Percentiles rank a stretch among this genome's conserved stretches.
phyloP scores from a whole-genome alignment of 2,797 vertebrate species.

The Staurois parvus region DNA sequence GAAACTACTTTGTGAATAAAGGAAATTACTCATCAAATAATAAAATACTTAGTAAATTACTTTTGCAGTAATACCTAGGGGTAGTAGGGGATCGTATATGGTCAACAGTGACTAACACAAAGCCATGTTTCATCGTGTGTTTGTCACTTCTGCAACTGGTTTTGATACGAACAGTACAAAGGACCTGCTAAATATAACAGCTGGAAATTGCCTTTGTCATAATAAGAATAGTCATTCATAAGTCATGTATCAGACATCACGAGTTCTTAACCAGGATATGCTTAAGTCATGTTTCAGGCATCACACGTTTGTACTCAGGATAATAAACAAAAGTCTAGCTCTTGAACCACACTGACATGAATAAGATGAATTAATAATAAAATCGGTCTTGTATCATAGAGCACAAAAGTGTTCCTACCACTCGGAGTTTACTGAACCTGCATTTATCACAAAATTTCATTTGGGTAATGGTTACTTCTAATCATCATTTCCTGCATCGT shows the following conservation, averaged over 20 bases:
- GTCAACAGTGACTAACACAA: not conserved
- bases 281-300: too few relatives aligned
- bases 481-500: too few relatives aligned
- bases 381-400: too few relatives aligned
- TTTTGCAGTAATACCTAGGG: not conserved
- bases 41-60: not conserved
- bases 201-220: not conserved
- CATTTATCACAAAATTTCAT: too few relatives aligned
- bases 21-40: slow-evolving; percentile 4
- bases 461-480: too few relatives aligned
- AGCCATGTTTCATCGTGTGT: not conserved
- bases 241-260: not conserved
- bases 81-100: not conserved
- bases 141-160: not conserved
- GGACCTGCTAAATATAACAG: not conserved
- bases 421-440: too few relatives aligned
- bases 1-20: not conserved
- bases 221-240: not conserved
- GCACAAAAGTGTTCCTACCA: too few relatives aligned
- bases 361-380: too few relatives aligned
- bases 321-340: too few relatives aligned
- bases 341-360: too few relatives aligned
- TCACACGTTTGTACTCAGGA: too few relatives aligned
- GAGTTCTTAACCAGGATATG: too few relatives aligned
- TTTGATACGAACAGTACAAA: not conserved